Evolutionary conservation across 2,797 vertebrate genomes (phyloP).

Genomic region (Gymnoscopelus microlampas): DNA sequence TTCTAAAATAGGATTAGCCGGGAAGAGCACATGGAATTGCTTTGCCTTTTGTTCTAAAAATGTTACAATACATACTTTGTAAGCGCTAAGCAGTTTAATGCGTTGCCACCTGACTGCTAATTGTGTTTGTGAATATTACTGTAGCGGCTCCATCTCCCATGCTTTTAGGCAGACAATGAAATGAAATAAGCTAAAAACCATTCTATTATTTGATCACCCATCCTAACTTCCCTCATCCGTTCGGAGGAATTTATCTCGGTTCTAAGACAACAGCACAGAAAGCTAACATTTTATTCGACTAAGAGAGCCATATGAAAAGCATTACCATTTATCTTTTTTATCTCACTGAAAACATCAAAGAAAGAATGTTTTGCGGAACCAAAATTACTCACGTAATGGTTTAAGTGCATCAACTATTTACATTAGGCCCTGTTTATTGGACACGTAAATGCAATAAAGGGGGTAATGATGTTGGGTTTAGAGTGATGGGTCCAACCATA

Average conservation of each 20-base stretch:
- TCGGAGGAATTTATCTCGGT: neutral
- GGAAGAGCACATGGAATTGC: neutral
- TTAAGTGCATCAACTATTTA: constrained; percentile 39
- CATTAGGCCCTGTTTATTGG: constrained; percentile 39
- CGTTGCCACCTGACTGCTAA: neutral
- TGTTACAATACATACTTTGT: neutral
- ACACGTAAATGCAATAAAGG: constrained; percentile 39
- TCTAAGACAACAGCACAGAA: constrained; percentile 17
- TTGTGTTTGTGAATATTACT: neutral
- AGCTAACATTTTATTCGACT: neutral
- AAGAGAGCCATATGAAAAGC: too few species aligned
- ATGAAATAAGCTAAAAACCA: neutral
- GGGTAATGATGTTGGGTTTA: constrained; percentile 40
- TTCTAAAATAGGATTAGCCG: neutral
- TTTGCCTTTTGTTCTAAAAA: neutral
- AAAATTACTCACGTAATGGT: constrained; percentile 35
- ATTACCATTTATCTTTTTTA: constrained; percentile 5
- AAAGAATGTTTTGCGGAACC: neutral
- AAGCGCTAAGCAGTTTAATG: constrained; percentile 5
- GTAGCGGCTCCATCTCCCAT: neutral
- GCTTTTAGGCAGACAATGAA: neutral
- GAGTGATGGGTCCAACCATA: constrained; percentile 52
- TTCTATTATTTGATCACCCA: neutral
- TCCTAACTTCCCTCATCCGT: neutral
- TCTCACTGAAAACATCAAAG: constrained; percentile 38